These are phyloP conservation scores for Ptychobarbus kaznakovi DNA, from an alignment of 2,797 vertebrate species.

Conservation along the genomic window DNA sequence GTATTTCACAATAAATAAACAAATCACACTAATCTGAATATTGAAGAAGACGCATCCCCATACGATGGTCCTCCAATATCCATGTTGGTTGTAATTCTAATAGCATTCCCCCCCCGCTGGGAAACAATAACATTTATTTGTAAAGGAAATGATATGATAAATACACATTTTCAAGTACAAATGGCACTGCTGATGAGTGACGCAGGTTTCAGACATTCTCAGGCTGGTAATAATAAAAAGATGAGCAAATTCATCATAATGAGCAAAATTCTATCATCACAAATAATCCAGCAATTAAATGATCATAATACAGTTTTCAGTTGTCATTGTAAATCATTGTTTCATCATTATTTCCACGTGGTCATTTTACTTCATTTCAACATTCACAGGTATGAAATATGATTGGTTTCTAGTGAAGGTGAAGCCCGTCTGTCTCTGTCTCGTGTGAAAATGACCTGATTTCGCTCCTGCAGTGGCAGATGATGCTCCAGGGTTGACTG, in stretches of 20 bases:
- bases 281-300: background rate
- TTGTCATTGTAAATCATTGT: background rate
- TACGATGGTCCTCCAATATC: no score
- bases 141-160: no score
- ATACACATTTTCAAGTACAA: background rate
- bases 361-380: background rate
- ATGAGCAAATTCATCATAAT: background rate
- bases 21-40: background rate
- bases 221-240: background rate
- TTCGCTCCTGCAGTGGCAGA: constrained; percentile 4
- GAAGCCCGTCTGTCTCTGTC: background rate
- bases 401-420: background rate
- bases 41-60: background rate
- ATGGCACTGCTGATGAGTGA: background rate
- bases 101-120: no score
- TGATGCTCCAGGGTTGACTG: constrained; percentile 37
- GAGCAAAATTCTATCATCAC: background rate
- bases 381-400: background rate
- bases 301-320: background rate
- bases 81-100: no score
- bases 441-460: background rate
- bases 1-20: no score
- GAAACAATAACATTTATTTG: no score
- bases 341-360: background rate
- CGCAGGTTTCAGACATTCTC: background rate